These are phyloP conservation scores for Scarus forsteni DNA, from an alignment of 2,797 vertebrate species.

Conservation along the genomic window DNA sequence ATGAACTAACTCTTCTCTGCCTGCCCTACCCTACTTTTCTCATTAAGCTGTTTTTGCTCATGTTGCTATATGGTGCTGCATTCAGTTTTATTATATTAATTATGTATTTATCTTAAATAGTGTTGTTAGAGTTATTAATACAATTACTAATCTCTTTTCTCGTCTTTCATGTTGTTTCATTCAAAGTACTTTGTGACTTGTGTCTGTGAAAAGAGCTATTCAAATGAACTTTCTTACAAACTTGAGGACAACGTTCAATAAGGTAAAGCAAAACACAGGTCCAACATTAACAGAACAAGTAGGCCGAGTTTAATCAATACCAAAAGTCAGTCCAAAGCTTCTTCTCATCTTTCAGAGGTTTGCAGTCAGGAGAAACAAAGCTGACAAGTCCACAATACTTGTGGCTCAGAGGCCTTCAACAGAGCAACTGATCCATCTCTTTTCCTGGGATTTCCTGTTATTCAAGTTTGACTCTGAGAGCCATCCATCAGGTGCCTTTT, in stretches of 20 bases:
- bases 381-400: slow-evolving; percentile 14
- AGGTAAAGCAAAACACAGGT: slow-evolving; percentile 2
- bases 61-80: no score
- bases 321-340: slow-evolving; percentile 19
- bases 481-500: slow-evolving; percentile 25
- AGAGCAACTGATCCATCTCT: slow-evolving; percentile 9
- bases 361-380: slow-evolving; percentile 32
- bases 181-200: no score
- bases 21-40: no score
- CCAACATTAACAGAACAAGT: slow-evolving; percentile 35
- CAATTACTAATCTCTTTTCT: no score
- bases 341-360: slow-evolving; percentile 39
- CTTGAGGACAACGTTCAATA: slow-evolving; percentile 15
- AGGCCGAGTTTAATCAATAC: slow-evolving; percentile 18
- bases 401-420: slow-evolving; percentile 5
- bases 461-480: slow-evolving; percentile 43
- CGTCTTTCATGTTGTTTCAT: no score
- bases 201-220: background rate
- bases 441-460: slow-evolving; percentile 45
- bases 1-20: no score
- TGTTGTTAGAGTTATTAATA: no score
- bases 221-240: slow-evolving; percentile 9
- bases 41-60: no score
- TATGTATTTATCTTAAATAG: no score
- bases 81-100: no score